A percentile compares a stretch with the other conserved stretches of the same genome.
These are phyloP conservation scores for Sphaerodactylus townsendi DNA, from an alignment of 2,113 vertebrate genomes.

Conservation along the genomic window DNA sequence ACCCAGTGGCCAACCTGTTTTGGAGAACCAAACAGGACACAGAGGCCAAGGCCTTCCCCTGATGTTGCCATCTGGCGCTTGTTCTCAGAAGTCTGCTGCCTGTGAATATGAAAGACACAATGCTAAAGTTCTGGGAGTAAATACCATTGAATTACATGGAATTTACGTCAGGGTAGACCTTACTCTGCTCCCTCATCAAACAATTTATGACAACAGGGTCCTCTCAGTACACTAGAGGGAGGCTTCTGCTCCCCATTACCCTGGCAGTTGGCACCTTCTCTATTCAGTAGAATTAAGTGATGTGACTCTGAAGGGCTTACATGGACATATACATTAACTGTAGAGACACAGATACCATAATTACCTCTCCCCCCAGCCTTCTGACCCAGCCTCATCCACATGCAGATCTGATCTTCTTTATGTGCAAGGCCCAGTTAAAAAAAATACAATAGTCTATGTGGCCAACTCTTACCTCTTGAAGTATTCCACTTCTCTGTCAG, in stretches of 20 bases:
- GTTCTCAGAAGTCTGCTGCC: no score
- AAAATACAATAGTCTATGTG: background rate
- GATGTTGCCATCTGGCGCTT: no score
- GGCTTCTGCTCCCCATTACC: background rate
- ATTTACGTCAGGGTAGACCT: no score
- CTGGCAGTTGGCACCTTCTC: background rate
- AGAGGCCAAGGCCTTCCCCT: no score
- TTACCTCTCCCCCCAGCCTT: background rate
- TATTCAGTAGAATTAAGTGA: background rate
- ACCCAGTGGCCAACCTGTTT: no score
- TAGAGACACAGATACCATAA: background rate
- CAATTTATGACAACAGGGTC: no score
- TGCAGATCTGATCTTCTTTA: background rate
- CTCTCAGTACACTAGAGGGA: background rate
- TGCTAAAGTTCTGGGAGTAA: no score
- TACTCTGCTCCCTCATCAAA: no score
- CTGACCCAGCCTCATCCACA: background rate
- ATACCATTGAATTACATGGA: no score
- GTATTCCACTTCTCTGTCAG: slow-evolving; percentile 97
- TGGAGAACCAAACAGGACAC: no score
- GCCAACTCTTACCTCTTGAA: slow-evolving; percentile 88
- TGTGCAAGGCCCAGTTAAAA: background rate
- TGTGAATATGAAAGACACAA: no score
- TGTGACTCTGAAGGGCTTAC: background rate
- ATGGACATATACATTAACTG: background rate